Conservation (phyloP, 1,140 invertebrate species). For the Cotesia vestalis region DNA sequence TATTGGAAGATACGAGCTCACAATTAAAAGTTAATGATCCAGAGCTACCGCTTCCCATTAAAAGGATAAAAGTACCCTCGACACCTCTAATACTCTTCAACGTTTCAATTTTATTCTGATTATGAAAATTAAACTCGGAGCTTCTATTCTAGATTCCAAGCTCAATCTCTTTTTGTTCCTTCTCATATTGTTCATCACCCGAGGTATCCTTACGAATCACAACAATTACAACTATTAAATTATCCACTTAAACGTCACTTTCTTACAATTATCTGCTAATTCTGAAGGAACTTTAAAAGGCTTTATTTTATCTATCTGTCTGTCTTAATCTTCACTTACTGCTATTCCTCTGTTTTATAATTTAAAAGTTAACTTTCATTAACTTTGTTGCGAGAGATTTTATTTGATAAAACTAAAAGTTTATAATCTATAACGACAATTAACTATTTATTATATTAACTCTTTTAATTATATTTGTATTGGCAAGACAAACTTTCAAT, state of each 20-base stretch:
- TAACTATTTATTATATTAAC: too few species aligned
- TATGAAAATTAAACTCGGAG: background rate
- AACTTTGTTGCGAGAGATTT: too few species aligned
- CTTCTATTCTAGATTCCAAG: background rate
- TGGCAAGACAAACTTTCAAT: too few species aligned
- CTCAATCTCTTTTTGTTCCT: background rate
- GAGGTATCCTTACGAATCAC: background rate
- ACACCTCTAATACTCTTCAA: constrained; percentile 22
- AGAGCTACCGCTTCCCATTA: constrained; percentile 9
- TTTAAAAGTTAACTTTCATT: background rate
- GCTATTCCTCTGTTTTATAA: too few species aligned
- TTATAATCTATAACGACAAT: too few species aligned
- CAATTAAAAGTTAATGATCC: constrained; percentile 46
- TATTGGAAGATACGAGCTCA: constrained; percentile 41
- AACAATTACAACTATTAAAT: constrained; percentile 6
- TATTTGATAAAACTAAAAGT: background rate
- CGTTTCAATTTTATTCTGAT: constrained; percentile 23
- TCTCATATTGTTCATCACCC: background rate
- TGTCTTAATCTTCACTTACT: too few species aligned
- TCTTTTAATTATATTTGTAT: too few species aligned
- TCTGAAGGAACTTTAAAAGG: constrained; percentile 1
- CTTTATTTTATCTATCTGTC: too few species aligned
- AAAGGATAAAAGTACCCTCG: background rate
- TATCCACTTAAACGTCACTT: constrained; percentile 7
- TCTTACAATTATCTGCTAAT: constrained; percentile 6